Evolutionary conservation across 2,797 vertebrate species (phyloP).

Genomic region (Catharus ustulatus): DNA sequence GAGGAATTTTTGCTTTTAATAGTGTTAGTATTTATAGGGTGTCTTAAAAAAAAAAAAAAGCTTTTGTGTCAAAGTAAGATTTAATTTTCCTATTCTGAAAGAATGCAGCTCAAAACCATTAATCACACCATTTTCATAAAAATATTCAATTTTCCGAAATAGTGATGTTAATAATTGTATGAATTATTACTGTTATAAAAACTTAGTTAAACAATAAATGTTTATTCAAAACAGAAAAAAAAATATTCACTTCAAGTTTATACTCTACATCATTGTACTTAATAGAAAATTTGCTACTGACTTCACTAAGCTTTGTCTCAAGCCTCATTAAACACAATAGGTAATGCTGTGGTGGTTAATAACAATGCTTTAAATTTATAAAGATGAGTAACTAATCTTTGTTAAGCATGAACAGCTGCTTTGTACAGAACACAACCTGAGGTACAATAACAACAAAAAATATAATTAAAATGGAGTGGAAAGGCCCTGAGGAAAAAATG

Average conservation of each 20-base stretch:
- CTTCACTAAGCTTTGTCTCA: slow-evolving; percentile 10
- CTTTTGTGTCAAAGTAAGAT: background rate
- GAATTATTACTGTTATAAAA: background rate
- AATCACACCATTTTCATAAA: background rate
- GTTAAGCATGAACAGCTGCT: background rate
- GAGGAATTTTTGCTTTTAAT: background rate
- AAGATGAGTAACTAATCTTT: background rate
- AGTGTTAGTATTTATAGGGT: background rate
- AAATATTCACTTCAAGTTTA: background rate
- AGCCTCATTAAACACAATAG: slow-evolving; percentile 29
- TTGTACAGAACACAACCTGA: background rate
- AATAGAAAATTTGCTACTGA: background rate
- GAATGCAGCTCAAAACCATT: background rate
- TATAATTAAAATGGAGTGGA: background rate
- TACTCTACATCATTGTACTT: background rate
- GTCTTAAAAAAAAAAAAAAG: background rate
- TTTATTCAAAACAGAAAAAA: slow-evolving; percentile 10
- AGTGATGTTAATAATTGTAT: background rate
- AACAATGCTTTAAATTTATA: background rate
- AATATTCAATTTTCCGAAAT: background rate
- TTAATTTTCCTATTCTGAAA: background rate
- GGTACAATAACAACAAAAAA: background rate
- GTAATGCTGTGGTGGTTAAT: background rate
- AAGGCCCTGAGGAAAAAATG: background rate
- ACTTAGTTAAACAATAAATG: background rate